A percentile compares a stretch with the other conserved stretches of the same genome.
Conservation (phyloP, 2,113 vertebrate species). For the Synchiropus splendidus region DNA sequence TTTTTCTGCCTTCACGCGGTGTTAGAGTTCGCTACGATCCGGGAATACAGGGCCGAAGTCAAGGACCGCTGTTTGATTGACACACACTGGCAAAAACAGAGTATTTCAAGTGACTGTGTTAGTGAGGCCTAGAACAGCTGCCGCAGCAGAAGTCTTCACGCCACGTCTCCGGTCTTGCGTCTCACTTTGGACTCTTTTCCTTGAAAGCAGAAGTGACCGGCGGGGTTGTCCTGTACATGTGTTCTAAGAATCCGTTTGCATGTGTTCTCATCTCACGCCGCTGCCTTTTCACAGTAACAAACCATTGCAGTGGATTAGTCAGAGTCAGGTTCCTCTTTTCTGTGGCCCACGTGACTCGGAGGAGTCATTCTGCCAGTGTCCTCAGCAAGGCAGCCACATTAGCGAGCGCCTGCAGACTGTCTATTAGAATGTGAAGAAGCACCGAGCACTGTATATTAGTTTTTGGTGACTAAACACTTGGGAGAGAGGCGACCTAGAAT, state of each 20-base stretch:
- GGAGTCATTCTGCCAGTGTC: constrained; percentile 31
- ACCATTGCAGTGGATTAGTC: constrained; percentile 20
- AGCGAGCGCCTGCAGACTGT: constrained; percentile 50
- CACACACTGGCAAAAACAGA: too few relatives aligned
- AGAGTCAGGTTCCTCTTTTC: constrained; percentile 41
- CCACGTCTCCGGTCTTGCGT: constrained; percentile 3
- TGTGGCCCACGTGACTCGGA: constrained; percentile 10
- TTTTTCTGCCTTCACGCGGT: constrained; percentile 32
- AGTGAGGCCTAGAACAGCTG: too few relatives aligned
- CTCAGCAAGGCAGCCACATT: constrained; percentile 48
- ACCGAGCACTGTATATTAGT: constrained; percentile 57
- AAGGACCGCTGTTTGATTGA: too few relatives aligned
- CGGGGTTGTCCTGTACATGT: constrained; percentile 2
- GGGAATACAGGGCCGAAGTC: too few relatives aligned
- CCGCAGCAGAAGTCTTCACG: too few relatives aligned
- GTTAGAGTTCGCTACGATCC: too few relatives aligned
- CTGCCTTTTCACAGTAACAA: constrained; percentile 35
- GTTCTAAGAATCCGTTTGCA: constrained; percentile 15
- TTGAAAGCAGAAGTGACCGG: constrained; percentile 20
- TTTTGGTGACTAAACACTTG: constrained; percentile 67
- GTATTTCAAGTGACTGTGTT: too few relatives aligned
- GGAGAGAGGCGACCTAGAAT: constrained; percentile 72
- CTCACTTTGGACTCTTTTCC: constrained; percentile 17
- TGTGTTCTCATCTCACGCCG: too few relatives aligned
- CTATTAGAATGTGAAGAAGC: constrained; percentile 65